phyloP scores from a whole-genome alignment of 2,113 vertebrate genomes.

The Antechinus flavipes region DNA sequence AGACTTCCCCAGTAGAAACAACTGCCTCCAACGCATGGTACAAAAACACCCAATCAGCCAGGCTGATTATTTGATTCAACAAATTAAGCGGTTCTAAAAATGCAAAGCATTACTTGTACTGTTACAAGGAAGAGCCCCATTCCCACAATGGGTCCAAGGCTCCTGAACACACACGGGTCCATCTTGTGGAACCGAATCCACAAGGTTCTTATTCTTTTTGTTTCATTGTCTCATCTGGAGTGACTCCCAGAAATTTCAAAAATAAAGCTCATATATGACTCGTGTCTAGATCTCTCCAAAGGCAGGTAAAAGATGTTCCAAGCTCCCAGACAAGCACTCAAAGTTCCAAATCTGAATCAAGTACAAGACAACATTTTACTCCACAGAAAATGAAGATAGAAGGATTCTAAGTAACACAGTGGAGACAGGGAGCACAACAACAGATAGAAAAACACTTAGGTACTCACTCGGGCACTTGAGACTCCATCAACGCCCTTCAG shows the following conservation, averaged over 20 bases:
- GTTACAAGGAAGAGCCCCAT: neutral
- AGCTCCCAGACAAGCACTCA: neutral
- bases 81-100: slow-evolving; percentile 39
- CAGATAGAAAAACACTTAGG: neutral
- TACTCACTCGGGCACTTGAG: neutral
- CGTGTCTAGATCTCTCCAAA: neutral
- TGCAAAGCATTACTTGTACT: slow-evolving; percentile 32
- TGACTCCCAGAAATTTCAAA: neutral
- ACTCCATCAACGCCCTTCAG: neutral
- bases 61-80: slow-evolving; percentile 33
- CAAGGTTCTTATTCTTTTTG: neutral
- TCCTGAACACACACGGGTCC: neutral
- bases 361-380: neutral
- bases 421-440: neutral
- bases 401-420: neutral
- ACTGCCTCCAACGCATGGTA: neutral
- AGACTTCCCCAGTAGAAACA: slow-evolving; percentile 34
- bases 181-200: neutral
- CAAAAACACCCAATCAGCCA: slow-evolving; percentile 27
- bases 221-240: neutral
- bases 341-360: neutral
- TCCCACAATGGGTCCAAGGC: neutral
- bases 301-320: neutral
- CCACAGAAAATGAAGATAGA: neutral
- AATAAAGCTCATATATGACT: neutral